These are phyloP conservation scores for Remorina albescens DNA, from an alignment of 2,797 vertebrate species.

Conservation along the genomic window DNA sequence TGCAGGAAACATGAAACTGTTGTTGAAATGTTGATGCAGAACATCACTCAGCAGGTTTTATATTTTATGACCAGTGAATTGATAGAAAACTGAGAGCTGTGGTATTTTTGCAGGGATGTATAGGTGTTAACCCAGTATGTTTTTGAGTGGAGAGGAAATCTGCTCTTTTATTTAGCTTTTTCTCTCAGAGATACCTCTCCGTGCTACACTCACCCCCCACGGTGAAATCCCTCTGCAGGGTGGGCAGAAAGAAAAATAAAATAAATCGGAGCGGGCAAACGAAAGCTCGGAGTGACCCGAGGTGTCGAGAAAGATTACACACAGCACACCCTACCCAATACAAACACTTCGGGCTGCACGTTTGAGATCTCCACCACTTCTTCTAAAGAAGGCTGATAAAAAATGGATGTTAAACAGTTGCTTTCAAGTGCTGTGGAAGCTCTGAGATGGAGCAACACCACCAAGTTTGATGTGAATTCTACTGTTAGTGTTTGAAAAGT, in stretches of 20 bases:
- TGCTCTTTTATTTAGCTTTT: background rate
- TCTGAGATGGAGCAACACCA: conserved; percentile 29
- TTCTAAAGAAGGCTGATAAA: conserved; percentile 65
- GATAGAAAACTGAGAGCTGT: too few species aligned
- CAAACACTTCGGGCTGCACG: conserved; percentile 16
- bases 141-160: conserved; percentile 16
- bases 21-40: too few species aligned
- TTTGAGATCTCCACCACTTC: conserved; percentile 27
- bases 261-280: conserved; percentile 5
- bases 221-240: background rate
- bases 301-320: conserved; percentile 43
- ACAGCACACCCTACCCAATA: conserved; percentile 26
- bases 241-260: conserved; percentile 12
- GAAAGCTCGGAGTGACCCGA: conserved; percentile 20
- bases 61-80: background rate
- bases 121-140: background rate
- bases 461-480: conserved; percentile 50
- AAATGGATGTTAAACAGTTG: conserved; percentile 63
- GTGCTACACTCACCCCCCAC: conserved; percentile 3
- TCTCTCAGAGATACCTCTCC: too few species aligned
- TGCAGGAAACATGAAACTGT: too few species aligned
- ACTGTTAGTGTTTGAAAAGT: conserved; percentile 65
- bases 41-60: background rate
- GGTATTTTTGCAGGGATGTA: conserved; percentile 45
- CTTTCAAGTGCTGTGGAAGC: conserved; percentile 52